These are phyloP conservation scores for Acromyrmex heyeri DNA, from an alignment of 1,140 invertebrate species.

Conservation along the genomic window DNA sequence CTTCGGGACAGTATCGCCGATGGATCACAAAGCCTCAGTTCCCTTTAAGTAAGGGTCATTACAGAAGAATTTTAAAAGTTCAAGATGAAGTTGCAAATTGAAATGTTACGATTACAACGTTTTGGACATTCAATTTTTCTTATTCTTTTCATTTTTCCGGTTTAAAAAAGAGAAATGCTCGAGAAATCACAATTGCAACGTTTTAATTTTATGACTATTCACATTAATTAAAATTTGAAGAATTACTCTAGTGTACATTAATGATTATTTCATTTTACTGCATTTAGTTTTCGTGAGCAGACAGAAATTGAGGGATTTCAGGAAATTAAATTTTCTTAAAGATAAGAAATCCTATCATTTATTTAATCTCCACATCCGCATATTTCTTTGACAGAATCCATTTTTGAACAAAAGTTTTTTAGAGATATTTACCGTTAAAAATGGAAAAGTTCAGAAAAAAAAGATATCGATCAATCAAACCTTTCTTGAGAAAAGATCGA, in stretches of 20 bases:
- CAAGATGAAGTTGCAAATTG: constrained; percentile 37
- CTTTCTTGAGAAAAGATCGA: neutral
- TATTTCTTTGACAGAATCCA: neutral
- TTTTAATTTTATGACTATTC: neutral
- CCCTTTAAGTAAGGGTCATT: neutral
- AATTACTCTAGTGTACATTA: neutral
- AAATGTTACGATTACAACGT: constrained; percentile 18
- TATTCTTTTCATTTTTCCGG: neutral
- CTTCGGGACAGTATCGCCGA: constrained; percentile 27
- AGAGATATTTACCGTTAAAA: constrained; percentile 11
- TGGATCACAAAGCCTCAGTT: constrained; percentile 34
- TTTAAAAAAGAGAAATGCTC: constrained; percentile 5
- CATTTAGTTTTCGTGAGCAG: neutral
- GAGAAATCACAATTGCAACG: neutral
- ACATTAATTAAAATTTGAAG: neutral
- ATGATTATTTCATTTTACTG: neutral
- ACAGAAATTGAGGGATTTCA: neutral
- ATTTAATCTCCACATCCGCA: neutral
- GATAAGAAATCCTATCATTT: neutral
- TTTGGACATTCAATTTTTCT: constrained; percentile 15
- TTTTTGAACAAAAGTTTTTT: neutral
- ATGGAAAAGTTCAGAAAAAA: constrained; percentile 7
- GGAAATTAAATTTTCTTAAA: constrained; percentile 20
- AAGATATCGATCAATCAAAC: constrained; percentile 17
- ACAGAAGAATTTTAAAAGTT: constrained; percentile 26